phyloP scores from a whole-genome alignment of 2,113 vertebrate species.

The Synchiropus splendidus region DNA sequence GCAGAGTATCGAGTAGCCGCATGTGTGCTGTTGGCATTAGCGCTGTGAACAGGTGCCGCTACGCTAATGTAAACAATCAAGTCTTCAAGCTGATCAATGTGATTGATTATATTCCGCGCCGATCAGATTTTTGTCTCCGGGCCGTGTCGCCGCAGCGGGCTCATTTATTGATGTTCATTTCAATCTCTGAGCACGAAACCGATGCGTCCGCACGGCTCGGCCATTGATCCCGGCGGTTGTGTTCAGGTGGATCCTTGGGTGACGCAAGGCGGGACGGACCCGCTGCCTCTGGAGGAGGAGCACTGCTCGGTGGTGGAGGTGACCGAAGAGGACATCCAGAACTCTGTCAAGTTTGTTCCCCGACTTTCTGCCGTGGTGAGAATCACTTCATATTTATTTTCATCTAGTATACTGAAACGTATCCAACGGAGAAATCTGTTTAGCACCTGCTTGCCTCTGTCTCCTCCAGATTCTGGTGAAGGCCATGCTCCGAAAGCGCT shows the following conservation, averaged over 20 bases:
- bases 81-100: no score
- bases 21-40: no score
- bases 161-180: no score
- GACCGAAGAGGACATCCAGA: slow-evolving; percentile 94
- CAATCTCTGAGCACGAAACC: no score
- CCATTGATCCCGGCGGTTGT: no score
- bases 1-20: no score
- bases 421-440: background rate
- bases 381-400: background rate
- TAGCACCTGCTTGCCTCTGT: slow-evolving; percentile 6
- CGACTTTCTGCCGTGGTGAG: slow-evolving; percentile 92
- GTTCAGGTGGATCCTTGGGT: slow-evolving; percentile 84
- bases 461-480: slow-evolving; percentile 86
- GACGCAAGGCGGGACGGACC: slow-evolving; percentile 71
- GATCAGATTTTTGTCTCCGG: no score
- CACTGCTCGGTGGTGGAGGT: slow-evolving; percentile 92
- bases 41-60: no score
- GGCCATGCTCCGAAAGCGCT: slow-evolving; percentile 95
- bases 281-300: slow-evolving; percentile 86
- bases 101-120: no score
- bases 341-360: slow-evolving; percentile 90
- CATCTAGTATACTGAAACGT: background rate
- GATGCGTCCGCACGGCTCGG: no score
- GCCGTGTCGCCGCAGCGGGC: no score
- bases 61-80: no score